Percentiles rank a stretch among this genome's conserved stretches.
Evolutionary conservation across 2,888 invertebrate genomes (phyloP).

Genomic region (Epistrophe grossulariae): DNA sequence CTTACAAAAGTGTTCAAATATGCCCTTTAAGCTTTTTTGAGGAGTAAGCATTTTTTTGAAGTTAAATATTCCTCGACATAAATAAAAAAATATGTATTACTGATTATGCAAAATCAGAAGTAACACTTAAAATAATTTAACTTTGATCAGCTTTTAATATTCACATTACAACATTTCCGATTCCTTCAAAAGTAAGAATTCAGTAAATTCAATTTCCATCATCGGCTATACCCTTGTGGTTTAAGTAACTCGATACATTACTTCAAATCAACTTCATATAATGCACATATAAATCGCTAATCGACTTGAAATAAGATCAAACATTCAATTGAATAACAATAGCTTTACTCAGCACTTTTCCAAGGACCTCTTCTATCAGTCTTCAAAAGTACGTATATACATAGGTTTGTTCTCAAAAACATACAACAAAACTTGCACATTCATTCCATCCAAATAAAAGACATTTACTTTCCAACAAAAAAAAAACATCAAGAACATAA

Average conservation of each 20-base stretch:
- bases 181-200: conserved; percentile 21
- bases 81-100: not conserved
- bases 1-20: too few relatives aligned
- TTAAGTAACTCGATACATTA: conserved; percentile 48
- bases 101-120: not conserved
- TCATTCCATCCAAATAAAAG: conserved; percentile 43
- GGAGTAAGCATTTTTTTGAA: not conserved
- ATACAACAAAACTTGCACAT: conserved; percentile 46
- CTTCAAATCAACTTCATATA: conserved; percentile 47
- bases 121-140: not conserved
- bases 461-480: conserved; percentile 48
- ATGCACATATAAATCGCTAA: conserved; percentile 46
- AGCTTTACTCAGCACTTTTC: conserved; percentile 68
- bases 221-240: conserved; percentile 2
- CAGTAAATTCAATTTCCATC: conserved; percentile 26
- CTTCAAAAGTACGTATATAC: conserved; percentile 19
- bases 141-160: conserved; percentile 43
- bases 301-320: conserved; percentile 73
- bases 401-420: not conserved
- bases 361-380: conserved; percentile 50
- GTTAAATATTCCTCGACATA: not conserved
- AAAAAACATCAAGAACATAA: conserved; percentile 29
- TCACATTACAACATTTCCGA: conserved; percentile 8
- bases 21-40: too few relatives aligned
- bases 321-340: conserved; percentile 72